Evolutionary conservation across 2,888 invertebrate species (phyloP).

Genomic region (Acleris emargana): DNA sequence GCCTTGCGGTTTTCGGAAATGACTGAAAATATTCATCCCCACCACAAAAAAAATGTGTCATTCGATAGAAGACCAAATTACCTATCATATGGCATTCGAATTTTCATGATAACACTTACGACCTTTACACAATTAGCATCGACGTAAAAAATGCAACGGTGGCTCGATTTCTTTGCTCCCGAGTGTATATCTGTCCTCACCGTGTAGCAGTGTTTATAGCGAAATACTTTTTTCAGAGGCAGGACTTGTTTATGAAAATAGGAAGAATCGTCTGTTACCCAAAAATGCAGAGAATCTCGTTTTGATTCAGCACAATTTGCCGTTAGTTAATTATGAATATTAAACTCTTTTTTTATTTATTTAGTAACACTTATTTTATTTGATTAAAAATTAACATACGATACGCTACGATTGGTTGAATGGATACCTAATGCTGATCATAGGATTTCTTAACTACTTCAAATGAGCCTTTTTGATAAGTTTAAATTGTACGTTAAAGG

Average conservation of each 20-base stretch:
- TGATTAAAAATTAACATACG: conserved; percentile 8
- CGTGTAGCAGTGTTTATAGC: conserved; percentile 19
- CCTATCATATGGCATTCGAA: too few species aligned
- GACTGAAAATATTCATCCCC: too few species aligned
- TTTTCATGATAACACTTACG: too few species aligned
- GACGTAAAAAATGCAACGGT: too few species aligned
- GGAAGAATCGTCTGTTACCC: not conserved
- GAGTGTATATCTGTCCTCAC: conserved; percentile 21
- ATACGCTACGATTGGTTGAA: conserved; percentile 19
- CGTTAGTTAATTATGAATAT: conserved; percentile 9
- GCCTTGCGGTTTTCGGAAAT: too few species aligned
- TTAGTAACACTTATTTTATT: conserved; percentile 10
- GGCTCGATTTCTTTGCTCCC: too few species aligned
- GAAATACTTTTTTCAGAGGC: not conserved
- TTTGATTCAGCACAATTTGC: not conserved
- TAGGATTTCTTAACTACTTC: conserved; percentile 22
- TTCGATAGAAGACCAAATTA: too few species aligned
- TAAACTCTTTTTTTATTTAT: conserved; percentile 13
- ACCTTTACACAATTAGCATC: too few species aligned
- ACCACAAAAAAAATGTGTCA: too few species aligned
- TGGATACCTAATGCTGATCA: conserved; percentile 29
- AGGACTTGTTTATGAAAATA: not conserved
- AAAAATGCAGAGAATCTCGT: not conserved
- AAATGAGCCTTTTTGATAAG: conserved; percentile 27
- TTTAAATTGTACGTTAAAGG: not conserved